Conservation (phyloP, 2,113 vertebrate genomes). For the Pandion haliaetus region DNA sequence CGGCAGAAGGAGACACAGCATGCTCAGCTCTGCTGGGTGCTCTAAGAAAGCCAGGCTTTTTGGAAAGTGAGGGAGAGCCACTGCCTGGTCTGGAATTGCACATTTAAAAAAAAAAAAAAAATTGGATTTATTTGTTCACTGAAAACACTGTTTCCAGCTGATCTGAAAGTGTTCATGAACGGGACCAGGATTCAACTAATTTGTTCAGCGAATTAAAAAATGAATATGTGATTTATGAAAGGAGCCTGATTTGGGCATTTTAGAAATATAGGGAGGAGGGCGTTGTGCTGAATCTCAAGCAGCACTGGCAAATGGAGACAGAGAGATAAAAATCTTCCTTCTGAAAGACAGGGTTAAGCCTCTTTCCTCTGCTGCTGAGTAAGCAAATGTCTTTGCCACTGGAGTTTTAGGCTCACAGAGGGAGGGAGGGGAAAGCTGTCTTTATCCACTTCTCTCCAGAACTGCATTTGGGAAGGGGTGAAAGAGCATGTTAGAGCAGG, state of each 20-base stretch:
- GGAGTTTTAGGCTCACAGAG: not conserved
- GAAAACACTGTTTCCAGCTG: not conserved
- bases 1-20: fast-evolving
- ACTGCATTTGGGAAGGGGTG: not conserved
- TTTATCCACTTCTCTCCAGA: not conserved
- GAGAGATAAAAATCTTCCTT: not conserved
- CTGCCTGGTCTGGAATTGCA: not conserved
- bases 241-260: not conserved
- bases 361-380: not conserved
- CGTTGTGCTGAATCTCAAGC: not conserved
- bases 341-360: not conserved
- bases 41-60: not conserved
- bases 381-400: not conserved
- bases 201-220: not conserved
- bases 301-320: not conserved
- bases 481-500: not conserved
- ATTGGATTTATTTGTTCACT: not conserved
- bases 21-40: not conserved
- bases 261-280: not conserved
- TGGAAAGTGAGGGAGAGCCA: not conserved
- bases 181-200: not conserved
- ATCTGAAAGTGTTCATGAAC: not conserved
- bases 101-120: too few relatives aligned
- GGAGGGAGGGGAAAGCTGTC: not conserved
- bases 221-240: not conserved